Evolutionary conservation across 2,888 invertebrate genomes (phyloP).

Genomic region (Zootermopsis nevadensis): DNA sequence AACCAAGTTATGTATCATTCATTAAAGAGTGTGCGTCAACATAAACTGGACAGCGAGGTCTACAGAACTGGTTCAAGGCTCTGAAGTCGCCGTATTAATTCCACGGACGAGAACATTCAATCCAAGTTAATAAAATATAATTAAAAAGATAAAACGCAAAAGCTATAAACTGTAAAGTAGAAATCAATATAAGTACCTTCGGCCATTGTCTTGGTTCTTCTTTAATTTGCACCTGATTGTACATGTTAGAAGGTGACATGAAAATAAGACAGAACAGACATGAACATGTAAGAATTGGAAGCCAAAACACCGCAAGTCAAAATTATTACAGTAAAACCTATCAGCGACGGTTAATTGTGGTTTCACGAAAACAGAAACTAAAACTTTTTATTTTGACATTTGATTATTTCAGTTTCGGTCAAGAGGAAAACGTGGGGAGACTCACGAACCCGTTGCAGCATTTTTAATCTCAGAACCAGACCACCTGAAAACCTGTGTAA

Average conservation of each 20-base stretch:
- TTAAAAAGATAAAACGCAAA: constrained; percentile 26
- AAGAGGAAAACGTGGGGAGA: too few species aligned
- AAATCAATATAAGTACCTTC: constrained; percentile 58
- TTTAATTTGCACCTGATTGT: constrained; percentile 63
- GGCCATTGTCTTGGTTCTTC: constrained; percentile 62
- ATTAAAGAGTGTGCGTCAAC: too few species aligned
- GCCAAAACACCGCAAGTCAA: constrained; percentile 46
- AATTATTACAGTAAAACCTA: not conserved
- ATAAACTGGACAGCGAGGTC: too few species aligned
- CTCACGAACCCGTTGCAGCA: too few species aligned
- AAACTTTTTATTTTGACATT: too few species aligned
- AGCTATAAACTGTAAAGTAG: constrained; percentile 25
- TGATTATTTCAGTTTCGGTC: too few species aligned
- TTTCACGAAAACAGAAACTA: not conserved
- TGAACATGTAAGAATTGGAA: constrained; percentile 48
- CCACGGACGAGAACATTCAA: constrained; percentile 37
- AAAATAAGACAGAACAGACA: constrained; percentile 52
- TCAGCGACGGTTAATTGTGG: not conserved
- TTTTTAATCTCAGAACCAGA: too few species aligned
- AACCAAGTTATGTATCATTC: too few species aligned
- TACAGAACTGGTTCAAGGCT: too few species aligned
- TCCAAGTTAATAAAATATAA: constrained; percentile 44
- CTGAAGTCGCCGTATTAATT: not conserved
- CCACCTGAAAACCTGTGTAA: too few species aligned
- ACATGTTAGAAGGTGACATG: constrained; percentile 50